These are phyloP conservation scores for Sarcophaga peregrina DNA, from an alignment of 1,140 invertebrate species.

Conservation along the genomic window DNA sequence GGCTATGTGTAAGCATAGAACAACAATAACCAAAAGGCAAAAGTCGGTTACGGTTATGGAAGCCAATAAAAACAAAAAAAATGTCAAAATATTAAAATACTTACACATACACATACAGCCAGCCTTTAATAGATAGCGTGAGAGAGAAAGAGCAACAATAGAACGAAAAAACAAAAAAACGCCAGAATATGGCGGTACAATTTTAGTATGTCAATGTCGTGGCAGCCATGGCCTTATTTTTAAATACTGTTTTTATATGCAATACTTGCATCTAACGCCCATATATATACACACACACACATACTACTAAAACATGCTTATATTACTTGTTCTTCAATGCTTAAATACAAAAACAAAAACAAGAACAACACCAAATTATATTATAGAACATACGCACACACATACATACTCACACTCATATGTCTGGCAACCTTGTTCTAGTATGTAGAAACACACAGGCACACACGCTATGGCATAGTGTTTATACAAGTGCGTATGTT, in stretches of 20 bases:
- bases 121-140: neutral
- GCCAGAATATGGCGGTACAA: slow-evolving; percentile 9
- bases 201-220: slow-evolving; percentile 36
- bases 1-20: neutral
- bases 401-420: neutral
- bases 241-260: neutral
- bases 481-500: neutral
- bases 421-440: slow-evolving; percentile 21
- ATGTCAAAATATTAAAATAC: neutral
- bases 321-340: neutral
- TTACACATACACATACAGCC: neutral
- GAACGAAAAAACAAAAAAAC: neutral
- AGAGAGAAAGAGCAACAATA: neutral
- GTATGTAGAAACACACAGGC: neutral
- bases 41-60: neutral
- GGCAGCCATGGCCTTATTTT: slow-evolving; percentile 32
- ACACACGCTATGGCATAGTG: too few relatives aligned
- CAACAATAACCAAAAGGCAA: neutral
- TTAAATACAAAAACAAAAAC: neutral
- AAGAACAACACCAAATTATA: neutral
- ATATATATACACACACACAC: neutral
- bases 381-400: neutral
- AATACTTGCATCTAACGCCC: neutral
- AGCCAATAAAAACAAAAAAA: slow-evolving; percentile 32
- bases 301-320: neutral